Evolutionary conservation across 2,888 invertebrate genomes (phyloP), one percentile per base, ranked within the genome.

Genomic region (Dusona sp.): DNA sequence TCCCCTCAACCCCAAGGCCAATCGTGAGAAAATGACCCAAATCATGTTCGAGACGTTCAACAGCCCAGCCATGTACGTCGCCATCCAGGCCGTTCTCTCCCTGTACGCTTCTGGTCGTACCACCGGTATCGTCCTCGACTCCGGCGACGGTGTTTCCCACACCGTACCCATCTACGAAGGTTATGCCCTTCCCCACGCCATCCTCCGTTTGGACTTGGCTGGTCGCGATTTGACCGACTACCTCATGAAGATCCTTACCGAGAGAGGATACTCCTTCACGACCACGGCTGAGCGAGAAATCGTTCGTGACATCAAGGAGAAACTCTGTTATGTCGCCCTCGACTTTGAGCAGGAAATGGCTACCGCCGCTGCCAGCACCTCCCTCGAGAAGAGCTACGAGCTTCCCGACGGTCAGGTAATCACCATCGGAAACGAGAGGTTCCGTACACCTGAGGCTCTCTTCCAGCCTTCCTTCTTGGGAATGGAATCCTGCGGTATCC

Each of bases 331-430:
- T 95, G 98, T 98, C 90, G 98, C 98, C 89, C 95, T 98, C 90
- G 98, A 98, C 96, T 98, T 98, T 94, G 98, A 98, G 95, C 98
- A 98, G 95, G 98, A 98, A 95, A 98, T 98, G 98, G 97, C 97
- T 93, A 98, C 98, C 89, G 98, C 98, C 88, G 98, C 98, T 79
- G 97, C 97, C 75, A 98, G 98, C 92, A 97, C 97, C 89, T 98
- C 98, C 81, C 95, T 98, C 92, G 98, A 98, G 95, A 98, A 98
- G 95, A 97, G 97, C 90, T 98, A 98, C 95, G 98, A 98, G 95
- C 95, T 98, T 92, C 98, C 98, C 91, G 98, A 98, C 95, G 98
- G 98, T 98, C 95, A 95, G 93, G 97, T 98, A 87, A 97, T 97
- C 95, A 97, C 97, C 94, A 97, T 97, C 93, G 97, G 97, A 92